Base-by-base conservation (phyloP, 2,797 vertebrate genomes). In the Fistularia commersonii region DNA sequence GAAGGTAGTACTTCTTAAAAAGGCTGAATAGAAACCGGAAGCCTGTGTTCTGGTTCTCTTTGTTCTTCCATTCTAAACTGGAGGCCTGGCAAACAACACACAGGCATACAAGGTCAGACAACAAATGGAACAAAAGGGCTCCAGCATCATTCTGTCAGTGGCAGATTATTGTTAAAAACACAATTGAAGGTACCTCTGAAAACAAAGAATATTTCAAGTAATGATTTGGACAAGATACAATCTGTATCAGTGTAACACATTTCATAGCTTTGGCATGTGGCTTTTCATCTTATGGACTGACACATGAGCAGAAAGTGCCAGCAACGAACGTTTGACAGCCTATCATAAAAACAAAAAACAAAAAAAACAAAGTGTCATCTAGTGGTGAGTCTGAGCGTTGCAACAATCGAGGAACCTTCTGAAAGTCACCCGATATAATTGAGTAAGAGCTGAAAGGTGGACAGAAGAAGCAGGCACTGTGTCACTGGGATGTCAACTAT, bases 1-100 rank as follows among this genome's bases (percentile, higher is more conserved):
- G 94, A 85, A 99, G 93, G 77, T 99, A 99, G 91, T 97, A 99
- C 84, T 98, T 99, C 86, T 95, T 94, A 87, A 99, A 99, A 50
- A 99, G 89, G 33, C 92, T 91, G 81, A 99, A 98, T 72, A 99
- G 94, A 89, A 99, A 99, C 75, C 93, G 94, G 91, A 99, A 99
- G 45, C 96, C 95, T 7, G 93, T 93, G 83, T 98, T 94, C 79
- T 94, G 93, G 82, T 93, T 96, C 66, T 98, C 97, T 82, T 94
- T 96, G 83, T 93, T 95, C 83, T 87, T 94, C 97, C 97, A 98
- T 79, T 98, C 96, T 78, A 98, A 90, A 72, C 96, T 97, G 72
- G 95, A 94, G 67, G 95, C 96, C 97, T 99, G 71, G 52, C 56
- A 81, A 50, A 73, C 54, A 45, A 54, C 42, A 81, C 57, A 81